phyloP scores from a whole-genome alignment of 2,888 invertebrate genomes.

The Cerceris ruficornis region DNA sequence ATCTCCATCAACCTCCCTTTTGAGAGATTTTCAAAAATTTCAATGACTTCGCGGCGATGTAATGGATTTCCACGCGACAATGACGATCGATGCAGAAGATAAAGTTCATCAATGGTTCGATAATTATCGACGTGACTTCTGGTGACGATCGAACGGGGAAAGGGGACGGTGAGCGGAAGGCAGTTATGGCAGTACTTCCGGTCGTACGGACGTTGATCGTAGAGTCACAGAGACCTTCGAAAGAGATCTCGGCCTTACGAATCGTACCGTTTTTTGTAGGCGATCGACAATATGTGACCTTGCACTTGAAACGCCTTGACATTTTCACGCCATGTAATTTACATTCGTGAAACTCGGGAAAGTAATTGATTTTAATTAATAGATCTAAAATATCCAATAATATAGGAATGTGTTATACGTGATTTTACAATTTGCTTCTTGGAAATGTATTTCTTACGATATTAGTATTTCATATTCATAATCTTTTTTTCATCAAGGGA shows the following conservation, averaged over 20 bases:
- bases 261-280: conserved; percentile 23
- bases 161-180: conserved; percentile 73
- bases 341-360: too few species aligned
- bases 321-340: not conserved
- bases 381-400: too few species aligned
- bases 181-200: conserved; percentile 77
- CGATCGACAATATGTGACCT: conserved; percentile 7
- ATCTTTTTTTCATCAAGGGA: too few species aligned
- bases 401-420: too few species aligned
- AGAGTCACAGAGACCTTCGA: conserved; percentile 63
- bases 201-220: conserved; percentile 71
- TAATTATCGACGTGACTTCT: conserved; percentile 64
- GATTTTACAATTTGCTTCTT: too few species aligned
- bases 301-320: not conserved
- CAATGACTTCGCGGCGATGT: not conserved
- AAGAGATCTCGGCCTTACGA: conserved; percentile 65
- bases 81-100: conserved; percentile 40
- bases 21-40: not conserved
- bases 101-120: conserved; percentile 56
- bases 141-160: conserved; percentile 49
- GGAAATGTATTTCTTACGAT: too few species aligned
- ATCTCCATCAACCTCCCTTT: not conserved
- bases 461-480: too few species aligned
- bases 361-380: too few species aligned
- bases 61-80: conserved; percentile 3